Evolutionary conservation across 2,888 invertebrate species (phyloP).

Genomic region (Caenorhabditis sp.): DNA sequence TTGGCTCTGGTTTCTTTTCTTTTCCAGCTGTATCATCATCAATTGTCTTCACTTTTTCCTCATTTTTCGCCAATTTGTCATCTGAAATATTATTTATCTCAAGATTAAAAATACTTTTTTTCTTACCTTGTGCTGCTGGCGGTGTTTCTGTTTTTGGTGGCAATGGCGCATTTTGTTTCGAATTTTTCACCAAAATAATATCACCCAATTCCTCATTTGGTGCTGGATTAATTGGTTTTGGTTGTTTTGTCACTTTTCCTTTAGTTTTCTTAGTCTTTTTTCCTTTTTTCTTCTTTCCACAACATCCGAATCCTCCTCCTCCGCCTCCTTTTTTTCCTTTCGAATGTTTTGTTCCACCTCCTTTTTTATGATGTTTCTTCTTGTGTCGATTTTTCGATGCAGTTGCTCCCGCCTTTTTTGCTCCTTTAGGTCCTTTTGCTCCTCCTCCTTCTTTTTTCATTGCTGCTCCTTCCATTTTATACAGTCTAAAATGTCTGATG

Average conservation of each 20-base stretch:
- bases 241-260: not conserved
- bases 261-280: not conserved
- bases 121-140: too few species aligned
- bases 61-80: too few species aligned
- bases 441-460: not conserved
- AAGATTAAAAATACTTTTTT: too few species aligned
- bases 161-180: not conserved
- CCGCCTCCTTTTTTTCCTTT: not conserved
- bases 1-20: too few species aligned
- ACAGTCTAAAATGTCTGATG: not conserved
- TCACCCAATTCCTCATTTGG: not conserved
- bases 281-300: not conserved
- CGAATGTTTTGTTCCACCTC: not conserved
- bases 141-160: too few species aligned
- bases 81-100: too few species aligned
- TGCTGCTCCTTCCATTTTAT: not conserved
- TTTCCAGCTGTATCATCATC: too few species aligned
- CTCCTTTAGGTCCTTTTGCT: not conserved
- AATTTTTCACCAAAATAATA: not conserved
- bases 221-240: not conserved
- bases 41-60: too few species aligned
- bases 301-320: conserved; percentile 1
- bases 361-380: conserved; percentile 10
- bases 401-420: not conserved
- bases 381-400: not conserved